These are phyloP conservation scores for Upupa epops DNA, from an alignment of 2,113 vertebrate species.

Conservation along the genomic window DNA sequence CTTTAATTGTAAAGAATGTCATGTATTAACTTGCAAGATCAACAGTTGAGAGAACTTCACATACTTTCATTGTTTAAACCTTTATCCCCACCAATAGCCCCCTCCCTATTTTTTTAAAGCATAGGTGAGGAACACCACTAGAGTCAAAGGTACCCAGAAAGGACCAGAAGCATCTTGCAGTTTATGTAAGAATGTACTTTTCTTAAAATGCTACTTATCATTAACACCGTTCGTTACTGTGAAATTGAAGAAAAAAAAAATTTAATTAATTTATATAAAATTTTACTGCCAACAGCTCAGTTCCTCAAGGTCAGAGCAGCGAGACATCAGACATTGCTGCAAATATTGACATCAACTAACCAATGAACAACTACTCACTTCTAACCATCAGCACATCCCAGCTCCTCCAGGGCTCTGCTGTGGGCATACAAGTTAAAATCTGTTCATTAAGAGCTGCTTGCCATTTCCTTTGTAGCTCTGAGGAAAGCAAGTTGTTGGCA, in stretches of 20 bases:
- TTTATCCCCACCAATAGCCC: neutral
- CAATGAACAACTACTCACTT: accelerated
- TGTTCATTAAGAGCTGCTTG: neutral
- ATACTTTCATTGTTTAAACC: neutral
- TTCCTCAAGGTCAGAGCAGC: neutral
- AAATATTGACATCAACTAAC: neutral
- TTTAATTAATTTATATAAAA: neutral
- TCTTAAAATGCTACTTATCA: neutral
- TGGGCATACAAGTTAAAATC: neutral
- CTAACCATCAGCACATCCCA: neutral
- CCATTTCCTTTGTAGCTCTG: neutral
- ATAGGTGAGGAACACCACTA: neutral
- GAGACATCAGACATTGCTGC: neutral
- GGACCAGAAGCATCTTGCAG: neutral
- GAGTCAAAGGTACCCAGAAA: neutral
- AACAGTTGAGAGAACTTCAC: neutral
- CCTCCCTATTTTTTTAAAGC: neutral
- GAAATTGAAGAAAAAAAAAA: neutral
- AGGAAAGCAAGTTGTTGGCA: neutral
- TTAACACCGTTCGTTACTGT: neutral
- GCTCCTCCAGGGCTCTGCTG: neutral
- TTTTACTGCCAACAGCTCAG: neutral
- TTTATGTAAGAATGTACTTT: neutral
- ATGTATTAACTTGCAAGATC: neutral
- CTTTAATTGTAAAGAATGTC: neutral